These are phyloP conservation scores for Bryconaethiops microstoma DNA, from an alignment of 2,797 vertebrate species.

Conservation along the genomic window DNA sequence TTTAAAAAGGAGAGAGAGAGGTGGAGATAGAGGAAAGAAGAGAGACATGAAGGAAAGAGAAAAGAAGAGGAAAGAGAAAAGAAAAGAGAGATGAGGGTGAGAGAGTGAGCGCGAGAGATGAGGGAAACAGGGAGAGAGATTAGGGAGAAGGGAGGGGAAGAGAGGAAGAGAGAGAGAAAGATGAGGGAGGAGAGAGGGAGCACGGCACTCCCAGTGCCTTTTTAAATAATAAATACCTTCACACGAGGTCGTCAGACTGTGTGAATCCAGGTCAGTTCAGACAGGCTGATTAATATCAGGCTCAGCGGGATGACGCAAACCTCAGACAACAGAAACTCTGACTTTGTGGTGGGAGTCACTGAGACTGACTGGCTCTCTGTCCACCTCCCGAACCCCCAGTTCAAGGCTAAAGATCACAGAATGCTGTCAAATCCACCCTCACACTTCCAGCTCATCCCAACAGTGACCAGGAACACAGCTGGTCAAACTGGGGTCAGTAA, in stretches of 20 bases:
- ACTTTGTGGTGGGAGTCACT: not conserved
- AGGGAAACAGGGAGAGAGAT: too few relatives aligned
- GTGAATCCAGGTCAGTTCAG: conserved; percentile 48
- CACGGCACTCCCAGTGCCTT: conserved; percentile 26
- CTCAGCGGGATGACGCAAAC: conserved; percentile 14
- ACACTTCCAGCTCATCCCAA: too few relatives aligned
- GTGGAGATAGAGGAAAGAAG: not conserved
- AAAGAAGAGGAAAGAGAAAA: not conserved
- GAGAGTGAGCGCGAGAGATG: not conserved
- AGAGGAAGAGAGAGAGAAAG: not conserved
- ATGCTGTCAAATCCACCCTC: too few relatives aligned
- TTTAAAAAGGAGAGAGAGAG: not conserved
- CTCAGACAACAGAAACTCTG: conserved; percentile 16
- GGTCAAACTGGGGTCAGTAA: too few relatives aligned
- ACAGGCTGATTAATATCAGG: conserved; percentile 43
- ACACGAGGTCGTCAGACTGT: conserved; percentile 37
- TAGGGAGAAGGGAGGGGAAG: not conserved
- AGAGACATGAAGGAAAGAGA: not conserved
- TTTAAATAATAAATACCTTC: conserved; percentile 54
- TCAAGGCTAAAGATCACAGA: too few relatives aligned
- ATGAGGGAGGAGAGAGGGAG: not conserved
- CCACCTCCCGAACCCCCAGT: not conserved
- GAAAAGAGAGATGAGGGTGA: too few relatives aligned
- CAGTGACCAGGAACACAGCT: too few relatives aligned
- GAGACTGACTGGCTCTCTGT: not conserved